Conservation (phyloP, 2,113 vertebrate species). For the Casuarius casuarius region DNA sequence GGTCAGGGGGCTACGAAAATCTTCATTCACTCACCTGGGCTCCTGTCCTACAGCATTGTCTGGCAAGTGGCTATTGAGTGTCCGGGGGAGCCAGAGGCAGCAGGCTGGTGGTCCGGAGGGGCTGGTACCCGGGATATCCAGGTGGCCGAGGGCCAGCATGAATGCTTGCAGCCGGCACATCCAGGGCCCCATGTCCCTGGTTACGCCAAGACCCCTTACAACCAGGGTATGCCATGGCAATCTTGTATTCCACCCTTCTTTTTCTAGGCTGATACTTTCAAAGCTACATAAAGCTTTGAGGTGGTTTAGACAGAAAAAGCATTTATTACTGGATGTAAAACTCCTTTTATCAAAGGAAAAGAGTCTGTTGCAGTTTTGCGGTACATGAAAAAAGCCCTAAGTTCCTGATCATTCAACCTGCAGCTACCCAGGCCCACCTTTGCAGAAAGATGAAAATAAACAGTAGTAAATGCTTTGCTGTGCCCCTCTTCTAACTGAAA, state of each 20-base stretch:
- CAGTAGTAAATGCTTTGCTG: neutral
- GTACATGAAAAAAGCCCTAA: neutral
- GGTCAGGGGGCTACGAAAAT: neutral
- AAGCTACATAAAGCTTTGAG: neutral
- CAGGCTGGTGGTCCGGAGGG: accelerated
- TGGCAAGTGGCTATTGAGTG: neutral
- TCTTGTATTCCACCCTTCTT: neutral
- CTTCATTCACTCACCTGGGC: accelerated
- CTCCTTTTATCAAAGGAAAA: neutral
- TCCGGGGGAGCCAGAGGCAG: neutral
- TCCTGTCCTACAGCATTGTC: neutral
- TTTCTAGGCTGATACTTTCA: neutral
- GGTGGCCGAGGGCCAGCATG: neutral
- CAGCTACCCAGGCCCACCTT: neutral
- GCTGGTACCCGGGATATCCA: neutral
- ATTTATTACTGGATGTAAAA: neutral
- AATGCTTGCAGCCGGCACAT: neutral
- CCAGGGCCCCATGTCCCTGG: neutral
- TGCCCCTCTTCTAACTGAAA: neutral
- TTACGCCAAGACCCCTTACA: accelerated
- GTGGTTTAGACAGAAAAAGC: neutral
- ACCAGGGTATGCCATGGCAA: accelerated
- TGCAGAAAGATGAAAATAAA: neutral
- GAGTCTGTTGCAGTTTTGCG: neutral
- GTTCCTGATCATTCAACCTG: neutral